Conservation (phyloP, 2,113 vertebrate genomes). For the Sclerurus mexicanus region DNA sequence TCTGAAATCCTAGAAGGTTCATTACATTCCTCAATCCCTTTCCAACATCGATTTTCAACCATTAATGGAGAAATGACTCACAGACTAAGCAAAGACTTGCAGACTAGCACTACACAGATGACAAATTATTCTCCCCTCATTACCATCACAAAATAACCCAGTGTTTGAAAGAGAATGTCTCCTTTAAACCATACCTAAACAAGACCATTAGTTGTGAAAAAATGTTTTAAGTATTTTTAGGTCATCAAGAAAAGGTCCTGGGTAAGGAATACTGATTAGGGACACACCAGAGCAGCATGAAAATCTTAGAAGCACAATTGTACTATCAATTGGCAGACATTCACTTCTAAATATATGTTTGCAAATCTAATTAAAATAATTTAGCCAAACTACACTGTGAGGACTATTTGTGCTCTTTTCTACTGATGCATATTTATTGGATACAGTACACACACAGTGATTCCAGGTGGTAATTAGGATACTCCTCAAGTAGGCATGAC, state of each 20-base stretch:
- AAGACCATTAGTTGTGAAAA: not conserved
- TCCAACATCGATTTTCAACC: not conserved
- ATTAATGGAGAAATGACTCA: not conserved
- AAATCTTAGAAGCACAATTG: not conserved
- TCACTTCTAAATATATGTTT: not conserved
- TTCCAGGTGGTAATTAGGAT: not conserved
- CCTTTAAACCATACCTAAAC: not conserved
- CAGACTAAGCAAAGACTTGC: not conserved
- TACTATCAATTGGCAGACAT: not conserved
- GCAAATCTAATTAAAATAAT: conserved; percentile 16
- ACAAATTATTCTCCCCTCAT: not conserved
- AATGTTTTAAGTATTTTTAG: not conserved
- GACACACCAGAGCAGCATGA: not conserved
- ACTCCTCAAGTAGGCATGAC: not conserved
- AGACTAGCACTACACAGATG: not conserved
- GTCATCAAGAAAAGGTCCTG: not conserved
- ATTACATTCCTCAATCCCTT: not conserved
- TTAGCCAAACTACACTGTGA: not conserved
- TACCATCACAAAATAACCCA: not conserved
- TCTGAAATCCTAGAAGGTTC: not conserved
- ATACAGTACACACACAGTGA: not conserved
- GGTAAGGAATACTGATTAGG: not conserved
- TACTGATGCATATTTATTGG: not conserved
- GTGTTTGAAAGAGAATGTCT: not conserved
- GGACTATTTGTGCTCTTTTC: not conserved